phyloP scores from a whole-genome alignment of 1,140 invertebrate genomes.

The Goniozus legneri region DNA sequence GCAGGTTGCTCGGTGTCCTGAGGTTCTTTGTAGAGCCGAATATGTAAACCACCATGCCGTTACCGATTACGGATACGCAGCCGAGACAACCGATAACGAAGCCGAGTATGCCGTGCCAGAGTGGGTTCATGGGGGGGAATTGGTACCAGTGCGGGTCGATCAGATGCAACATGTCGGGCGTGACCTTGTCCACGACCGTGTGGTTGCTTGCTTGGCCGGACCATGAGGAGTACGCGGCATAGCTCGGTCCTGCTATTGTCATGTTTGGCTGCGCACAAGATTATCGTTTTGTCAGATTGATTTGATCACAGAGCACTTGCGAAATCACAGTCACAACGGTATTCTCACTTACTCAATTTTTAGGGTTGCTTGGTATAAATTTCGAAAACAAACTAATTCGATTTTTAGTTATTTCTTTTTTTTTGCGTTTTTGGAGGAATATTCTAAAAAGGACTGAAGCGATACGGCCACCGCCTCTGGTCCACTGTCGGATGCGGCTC shows the following conservation, averaged over 20 bases:
- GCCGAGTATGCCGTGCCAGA: constrained; percentile 77
- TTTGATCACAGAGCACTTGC: background rate
- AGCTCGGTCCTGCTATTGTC: constrained; percentile 46
- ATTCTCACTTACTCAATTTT: background rate
- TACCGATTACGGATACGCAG: constrained; percentile 69
- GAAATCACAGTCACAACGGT: background rate
- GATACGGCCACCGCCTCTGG: constrained; percentile 21
- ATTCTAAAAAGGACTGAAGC: constrained; percentile 9
- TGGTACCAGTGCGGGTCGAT: constrained; percentile 73
- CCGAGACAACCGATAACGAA: constrained; percentile 72
- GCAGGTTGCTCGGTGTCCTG: constrained; percentile 78
- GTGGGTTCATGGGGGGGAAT: constrained; percentile 72
- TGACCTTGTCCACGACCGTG: constrained; percentile 71
- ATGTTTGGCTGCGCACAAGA: constrained; percentile 31
- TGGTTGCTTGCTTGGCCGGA: constrained; percentile 57
- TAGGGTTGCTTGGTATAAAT: background rate
- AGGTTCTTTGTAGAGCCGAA: constrained; percentile 74
- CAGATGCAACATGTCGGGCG: constrained; percentile 69
- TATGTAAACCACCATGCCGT: constrained; percentile 83
- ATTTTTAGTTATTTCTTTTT: constrained; percentile 12
- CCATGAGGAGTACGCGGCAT: constrained; percentile 37
- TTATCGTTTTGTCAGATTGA: background rate
- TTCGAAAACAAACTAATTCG: background rate
- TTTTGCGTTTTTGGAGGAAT: constrained; percentile 12
- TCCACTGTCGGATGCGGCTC: constrained; percentile 44